Base-by-base conservation (phyloP, 2,888 invertebrate species). In the Lagria hirta region DNA sequence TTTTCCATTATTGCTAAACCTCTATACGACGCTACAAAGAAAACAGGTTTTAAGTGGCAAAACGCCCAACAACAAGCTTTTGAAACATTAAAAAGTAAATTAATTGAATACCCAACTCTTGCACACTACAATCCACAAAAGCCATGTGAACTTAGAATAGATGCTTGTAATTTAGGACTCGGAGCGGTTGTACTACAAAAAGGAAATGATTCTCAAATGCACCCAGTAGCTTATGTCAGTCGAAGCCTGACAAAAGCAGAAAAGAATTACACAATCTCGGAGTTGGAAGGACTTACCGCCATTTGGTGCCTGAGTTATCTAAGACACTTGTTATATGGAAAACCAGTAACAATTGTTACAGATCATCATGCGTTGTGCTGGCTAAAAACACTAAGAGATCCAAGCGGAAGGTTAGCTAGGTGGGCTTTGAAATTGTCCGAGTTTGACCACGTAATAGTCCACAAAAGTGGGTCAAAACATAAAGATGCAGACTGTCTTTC, bases 161-260 rank as follows among this genome's bases (percentile, higher is more conserved):
- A 54, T 34, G 54, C 52, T 2, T 28, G 43, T 18, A 32, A 8
- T 17, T 17, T 23, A 11, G 53, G 49, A 3, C 23, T 53, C 2
- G 51, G 49, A 17, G 51, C 51, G 1, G 34, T 53, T 5, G 15
- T 53, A 3, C 30, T 55, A 17, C 53, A 55, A 21, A 42, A 52
- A 17, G 33, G 23, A 1, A 20, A 27, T 1, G 42, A 28, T 8
- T 8, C 49, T 16, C 21, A 43, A 18, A 10, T 36, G 13, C 55
- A 56, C 22, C 55, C 55, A 2, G 24, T 59, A 3, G 48, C 51
- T 5, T 59, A 55, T 24, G 44, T 45, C 2, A 54, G 51, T 41
- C 26, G 54, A 5, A 46, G 38, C 11, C 33, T 54, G 3, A 32
- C 50, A n/a, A 50, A 55, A 34, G 43, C 46, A 2, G 54, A 58